Base-by-base conservation (phyloP, 2,797 vertebrate genomes). In the Danio jaintianensis region DNA sequence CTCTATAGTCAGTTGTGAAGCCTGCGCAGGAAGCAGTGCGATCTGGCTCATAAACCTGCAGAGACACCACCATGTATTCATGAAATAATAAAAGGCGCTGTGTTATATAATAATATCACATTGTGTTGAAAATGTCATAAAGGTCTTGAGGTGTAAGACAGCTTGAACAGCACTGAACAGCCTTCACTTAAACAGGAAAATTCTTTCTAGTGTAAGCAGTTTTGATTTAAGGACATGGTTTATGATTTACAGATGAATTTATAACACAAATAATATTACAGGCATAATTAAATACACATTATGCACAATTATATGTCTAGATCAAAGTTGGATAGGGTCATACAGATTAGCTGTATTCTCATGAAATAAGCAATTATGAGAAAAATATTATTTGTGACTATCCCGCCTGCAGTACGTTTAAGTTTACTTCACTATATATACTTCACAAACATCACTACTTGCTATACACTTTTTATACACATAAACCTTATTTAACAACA, bases 31-130 rank as follows among this genome's bases (percentile, higher is more conserved):
- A 81, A 77, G 73, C 67, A 0, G 84, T 55, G 1, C 16, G 74
- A 59, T 83, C 85, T 0, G 45, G 77, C 43, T 86, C 84, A 50
- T 0, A 45, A 11, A 12, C 50, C 62, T 38, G 63, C 83, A 75
- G 16, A 68, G 52, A 88, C 40, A 85, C 62, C 96, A 97, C 87
- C 50, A 83, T 15, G 18, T 72, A 53, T 62, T 4, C 22, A 40
- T 67, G 7, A 50, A 48, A 68, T 20, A 42, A 61, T 59, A 38
- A 80, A 43, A 47, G 4, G 1, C 58, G 59, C 36, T 58, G 50
- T 48, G 6, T 75, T 38, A 38, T 7, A 64, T 20, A 66, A 40
- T 64, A 48, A 29, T 15, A 58, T 53, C 12, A 43, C 15, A 58
- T 16, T 22, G 36, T 48, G 18, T 22, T 13, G 20, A 48, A 61